phyloP scores from a whole-genome alignment of 2,797 vertebrate species.

The Sandelia bainsii region DNA sequence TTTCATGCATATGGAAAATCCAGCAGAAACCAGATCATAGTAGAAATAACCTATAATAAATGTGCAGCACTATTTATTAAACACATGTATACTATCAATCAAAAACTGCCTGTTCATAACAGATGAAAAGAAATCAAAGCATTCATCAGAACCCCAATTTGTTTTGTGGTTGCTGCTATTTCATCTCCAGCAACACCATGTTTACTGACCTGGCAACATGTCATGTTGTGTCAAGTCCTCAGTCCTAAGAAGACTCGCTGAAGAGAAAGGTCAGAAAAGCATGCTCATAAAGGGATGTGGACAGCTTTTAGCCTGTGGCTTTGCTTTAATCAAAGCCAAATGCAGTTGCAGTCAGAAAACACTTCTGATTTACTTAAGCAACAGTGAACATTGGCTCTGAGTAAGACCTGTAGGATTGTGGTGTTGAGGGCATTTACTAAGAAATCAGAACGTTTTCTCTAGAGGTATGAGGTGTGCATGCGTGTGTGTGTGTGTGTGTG shows the following conservation, averaged over 20 bases:
- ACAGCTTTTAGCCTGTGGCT: conserved; percentile 87
- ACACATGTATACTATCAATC: neutral
- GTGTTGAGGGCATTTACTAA: conserved; percentile 82
- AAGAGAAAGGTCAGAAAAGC: conserved; percentile 89
- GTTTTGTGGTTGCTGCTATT: conserved; percentile 51
- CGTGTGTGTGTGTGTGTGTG: neutral
- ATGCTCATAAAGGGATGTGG: conserved; percentile 84
- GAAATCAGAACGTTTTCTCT: conserved; percentile 75
- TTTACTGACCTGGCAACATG: conserved; percentile 87
- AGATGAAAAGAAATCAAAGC: conserved; percentile 40
- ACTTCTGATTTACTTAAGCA: conserved; percentile 86
- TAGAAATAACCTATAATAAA: neutral
- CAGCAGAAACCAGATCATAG: neutral
- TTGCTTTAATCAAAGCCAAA: conserved; percentile 87
- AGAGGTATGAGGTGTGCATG: conserved; percentile 62
- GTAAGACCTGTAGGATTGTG: conserved; percentile 82
- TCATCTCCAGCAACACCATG: conserved; percentile 77
- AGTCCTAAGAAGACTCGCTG: conserved; percentile 82
- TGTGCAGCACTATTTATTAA: conserved; percentile 1
- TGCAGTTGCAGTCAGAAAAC: conserved; percentile 84
- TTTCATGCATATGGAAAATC: neutral
- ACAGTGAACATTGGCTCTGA: conserved; percentile 83
- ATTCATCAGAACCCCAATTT: conserved; percentile 47
- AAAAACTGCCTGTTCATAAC: conserved; percentile 22
- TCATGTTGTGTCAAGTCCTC: conserved; percentile 86